phyloP scores from a whole-genome alignment of 2,113 vertebrate genomes.

The Ameiurus melas region DNA sequence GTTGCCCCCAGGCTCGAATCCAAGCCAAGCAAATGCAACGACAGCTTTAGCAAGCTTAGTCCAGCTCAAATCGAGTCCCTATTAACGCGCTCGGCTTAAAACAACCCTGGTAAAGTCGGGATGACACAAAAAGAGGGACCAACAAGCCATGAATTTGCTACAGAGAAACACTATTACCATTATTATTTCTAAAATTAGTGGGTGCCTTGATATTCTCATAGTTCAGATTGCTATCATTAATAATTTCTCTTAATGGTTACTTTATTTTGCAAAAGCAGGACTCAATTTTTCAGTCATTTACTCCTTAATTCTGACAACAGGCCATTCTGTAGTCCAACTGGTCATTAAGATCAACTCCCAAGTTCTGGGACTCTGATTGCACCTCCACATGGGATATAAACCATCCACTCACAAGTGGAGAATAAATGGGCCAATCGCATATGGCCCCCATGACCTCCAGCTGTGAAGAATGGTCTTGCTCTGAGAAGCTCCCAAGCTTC shows the following conservation, averaged over 20 bases:
- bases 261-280: not conserved
- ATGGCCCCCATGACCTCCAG: slow-evolving; percentile 59
- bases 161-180: not conserved
- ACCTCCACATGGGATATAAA: slow-evolving; percentile 28
- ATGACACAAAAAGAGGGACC: not conserved
- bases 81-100: slow-evolving; percentile 4
- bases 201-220: not conserved
- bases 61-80: slow-evolving; percentile 1
- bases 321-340: not conserved
- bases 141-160: not conserved
- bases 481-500: slow-evolving; percentile 58
- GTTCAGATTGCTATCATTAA: not conserved
- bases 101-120: not conserved
- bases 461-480: slow-evolving; percentile 43
- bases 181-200: not conserved
- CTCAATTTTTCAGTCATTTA: not conserved
- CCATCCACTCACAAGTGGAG: slow-evolving; percentile 30
- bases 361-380: not conserved
- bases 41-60: slow-evolving; percentile 24
- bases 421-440: slow-evolving; percentile 63
- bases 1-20: slow-evolving; percentile 5
- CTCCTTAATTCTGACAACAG: not conserved
- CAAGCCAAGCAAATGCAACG: not conserved
- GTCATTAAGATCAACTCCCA: slow-evolving; percentile 27
- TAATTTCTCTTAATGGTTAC: not conserved